Conservation (phyloP, 2,113 vertebrate species). For the Nyctibius bracteatus region DNA sequence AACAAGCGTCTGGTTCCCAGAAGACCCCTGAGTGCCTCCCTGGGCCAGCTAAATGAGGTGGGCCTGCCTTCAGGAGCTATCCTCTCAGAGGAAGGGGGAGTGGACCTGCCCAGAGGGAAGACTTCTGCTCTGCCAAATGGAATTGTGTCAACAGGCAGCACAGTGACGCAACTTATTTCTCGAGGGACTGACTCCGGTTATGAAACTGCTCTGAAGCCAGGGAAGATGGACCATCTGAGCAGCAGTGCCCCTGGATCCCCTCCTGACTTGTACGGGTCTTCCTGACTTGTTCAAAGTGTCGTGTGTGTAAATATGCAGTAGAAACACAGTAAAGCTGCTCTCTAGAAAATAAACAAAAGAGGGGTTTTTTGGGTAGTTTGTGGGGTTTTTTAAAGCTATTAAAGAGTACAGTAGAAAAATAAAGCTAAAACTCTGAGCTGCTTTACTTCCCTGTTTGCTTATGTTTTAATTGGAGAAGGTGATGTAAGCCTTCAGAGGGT, state of each 20-base stretch:
- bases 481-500: not conserved
- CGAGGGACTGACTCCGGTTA: slow-evolving; percentile 87
- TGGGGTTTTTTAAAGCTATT: not conserved
- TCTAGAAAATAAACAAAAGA: not conserved
- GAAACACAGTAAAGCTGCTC: not conserved
- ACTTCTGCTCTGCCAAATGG: slow-evolving; percentile 88
- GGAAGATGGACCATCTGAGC: slow-evolving; percentile 87
- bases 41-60: slow-evolving; percentile 86
- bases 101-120: slow-evolving; percentile 86
- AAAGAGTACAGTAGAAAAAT: not conserved
- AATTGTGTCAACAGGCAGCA: slow-evolving; percentile 76
- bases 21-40: slow-evolving; percentile 83
- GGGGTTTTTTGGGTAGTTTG: too few species aligned
- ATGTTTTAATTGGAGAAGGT: not conserved
- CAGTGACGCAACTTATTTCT: slow-evolving; percentile 87
- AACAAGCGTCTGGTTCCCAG: slow-evolving; percentile 92
- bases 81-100: slow-evolving; percentile 85
- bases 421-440: not conserved
- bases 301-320: not conserved
- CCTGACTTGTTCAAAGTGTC: not conserved
- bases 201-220: slow-evolving; percentile 83
- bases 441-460: not conserved
- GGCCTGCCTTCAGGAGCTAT: slow-evolving; percentile 84
- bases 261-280: slow-evolving; percentile 85
- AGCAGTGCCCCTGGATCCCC: slow-evolving; percentile 91